phyloP scores from a whole-genome alignment of 2,888 invertebrate genomes.

The Drosophila hamatofila region DNA sequence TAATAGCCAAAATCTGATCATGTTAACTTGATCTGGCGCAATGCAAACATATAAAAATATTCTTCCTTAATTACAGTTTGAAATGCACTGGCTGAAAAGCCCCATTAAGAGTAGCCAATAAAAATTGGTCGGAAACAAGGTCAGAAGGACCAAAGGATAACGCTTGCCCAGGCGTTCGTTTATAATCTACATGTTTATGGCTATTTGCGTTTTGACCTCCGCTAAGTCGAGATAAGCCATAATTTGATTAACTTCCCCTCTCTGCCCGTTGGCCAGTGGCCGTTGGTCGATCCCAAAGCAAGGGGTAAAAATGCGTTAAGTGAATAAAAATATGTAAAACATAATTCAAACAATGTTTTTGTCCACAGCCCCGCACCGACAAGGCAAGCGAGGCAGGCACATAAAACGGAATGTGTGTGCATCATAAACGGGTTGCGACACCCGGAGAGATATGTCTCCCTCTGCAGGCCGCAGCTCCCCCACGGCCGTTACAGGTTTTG shows the following conservation, averaged over 20 bases:
- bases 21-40: slow-evolving; percentile 19
- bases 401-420: slow-evolving; percentile 49
- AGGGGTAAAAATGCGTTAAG: slow-evolving; percentile 64
- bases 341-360: slow-evolving; percentile 69
- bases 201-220: slow-evolving; percentile 79
- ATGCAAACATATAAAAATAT: slow-evolving; percentile 42
- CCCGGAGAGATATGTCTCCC: neutral
- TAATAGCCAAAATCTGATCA: neutral
- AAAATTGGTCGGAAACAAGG: slow-evolving; percentile 63
- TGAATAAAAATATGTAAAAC: slow-evolving; percentile 80
- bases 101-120: slow-evolving; percentile 55
- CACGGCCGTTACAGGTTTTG: slow-evolving; percentile 21
- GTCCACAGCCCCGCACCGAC: slow-evolving; percentile 14
- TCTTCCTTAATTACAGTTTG: slow-evolving; percentile 64
- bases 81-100: slow-evolving; percentile 33
- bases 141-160: slow-evolving; percentile 42
- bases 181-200: slow-evolving; percentile 79
- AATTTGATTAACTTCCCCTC: slow-evolving; percentile 68
- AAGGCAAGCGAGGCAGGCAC: slow-evolving; percentile 66
- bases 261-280: neutral
- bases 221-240: slow-evolving; percentile 76
- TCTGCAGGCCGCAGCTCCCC: neutral
- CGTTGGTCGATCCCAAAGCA: neutral
- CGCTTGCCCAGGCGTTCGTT: slow-evolving; percentile 41
- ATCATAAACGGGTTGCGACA: slow-evolving; percentile 59